A percentile compares a stretch with the other conserved stretches of the same genome.
Conservation (phyloP, 2,113 vertebrate genomes). For the Theristicus caerulescens region DNA sequence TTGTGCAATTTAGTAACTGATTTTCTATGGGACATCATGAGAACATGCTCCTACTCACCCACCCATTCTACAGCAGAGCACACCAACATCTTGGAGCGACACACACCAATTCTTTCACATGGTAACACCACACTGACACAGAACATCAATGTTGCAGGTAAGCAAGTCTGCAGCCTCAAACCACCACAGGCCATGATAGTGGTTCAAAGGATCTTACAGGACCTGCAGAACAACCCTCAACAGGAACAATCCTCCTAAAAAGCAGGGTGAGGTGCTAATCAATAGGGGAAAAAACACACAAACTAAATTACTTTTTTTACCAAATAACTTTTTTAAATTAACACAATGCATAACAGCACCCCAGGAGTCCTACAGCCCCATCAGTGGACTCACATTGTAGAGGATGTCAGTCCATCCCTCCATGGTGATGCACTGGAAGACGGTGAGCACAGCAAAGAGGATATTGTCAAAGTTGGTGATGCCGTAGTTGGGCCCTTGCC, state of each 20-base stretch:
- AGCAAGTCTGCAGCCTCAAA: not conserved
- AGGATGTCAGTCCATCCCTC: constrained; percentile 98
- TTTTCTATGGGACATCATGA: not conserved
- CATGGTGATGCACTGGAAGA: constrained; percentile 99
- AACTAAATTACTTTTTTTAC: rapidly evolving
- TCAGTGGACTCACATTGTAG: constrained; percentile 86
- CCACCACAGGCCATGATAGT: not conserved
- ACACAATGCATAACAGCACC: rapidly evolving
- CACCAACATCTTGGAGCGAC: not conserved
- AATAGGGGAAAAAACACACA: not conserved
- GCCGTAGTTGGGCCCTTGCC: constrained; percentile 93
- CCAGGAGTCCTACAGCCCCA: not conserved
- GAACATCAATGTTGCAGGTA: rapidly evolving
- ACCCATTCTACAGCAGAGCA: not conserved
- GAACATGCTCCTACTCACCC: not conserved
- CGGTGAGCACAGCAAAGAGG: constrained; percentile 92
- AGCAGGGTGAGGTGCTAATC: not conserved
- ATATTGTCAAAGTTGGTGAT: constrained; percentile 99
- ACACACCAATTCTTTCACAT: not conserved
- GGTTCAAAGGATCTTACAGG: not conserved
- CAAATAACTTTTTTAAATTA: not conserved
- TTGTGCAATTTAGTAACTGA: too few species aligned
- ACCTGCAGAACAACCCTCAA: not conserved
- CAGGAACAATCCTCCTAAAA: not conserved
- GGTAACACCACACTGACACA: not conserved